Percentiles rank a stretch among this genome's conserved stretches.
These are phyloP conservation scores for Varanus komodoensis DNA, from an alignment of 2,113 vertebrate species.

Conservation along the genomic window DNA sequence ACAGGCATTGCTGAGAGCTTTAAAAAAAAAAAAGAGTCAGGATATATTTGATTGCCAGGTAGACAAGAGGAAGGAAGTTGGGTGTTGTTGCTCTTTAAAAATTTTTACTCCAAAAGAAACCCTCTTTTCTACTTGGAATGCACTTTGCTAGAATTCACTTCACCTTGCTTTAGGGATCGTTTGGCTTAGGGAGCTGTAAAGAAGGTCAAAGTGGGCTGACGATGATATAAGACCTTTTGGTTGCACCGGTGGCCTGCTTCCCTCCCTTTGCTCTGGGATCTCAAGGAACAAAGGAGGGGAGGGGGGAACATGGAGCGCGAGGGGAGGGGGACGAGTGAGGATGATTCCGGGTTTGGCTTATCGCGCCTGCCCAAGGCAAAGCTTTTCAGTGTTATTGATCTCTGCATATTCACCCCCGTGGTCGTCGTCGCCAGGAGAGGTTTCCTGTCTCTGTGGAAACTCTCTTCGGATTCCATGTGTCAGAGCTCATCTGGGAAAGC, in stretches of 20 bases:
- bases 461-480: background rate
- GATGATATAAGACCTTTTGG: background rate
- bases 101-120: background rate
- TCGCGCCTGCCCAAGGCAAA: slow-evolving; percentile 51
- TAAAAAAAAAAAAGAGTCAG: background rate
- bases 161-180: background rate
- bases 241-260: no score
- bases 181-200: background rate
- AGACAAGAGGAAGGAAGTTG: background rate
- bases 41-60: background rate
- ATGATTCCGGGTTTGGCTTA: slow-evolving; percentile 28
- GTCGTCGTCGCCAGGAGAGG: background rate
- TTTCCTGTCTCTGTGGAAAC: background rate
- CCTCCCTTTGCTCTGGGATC: background rate
- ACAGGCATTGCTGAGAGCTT: background rate
- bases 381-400: slow-evolving; percentile 76
- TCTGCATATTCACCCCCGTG: slow-evolving; percentile 42
- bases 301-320: no score
- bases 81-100: no score
- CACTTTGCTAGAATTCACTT: no score
- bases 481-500: background rate
- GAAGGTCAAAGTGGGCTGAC: background rate
- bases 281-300: slow-evolving; percentile 21
- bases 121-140: background rate
- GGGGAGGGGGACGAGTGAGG: background rate